Percentiles rank a stretch among this genome's conserved stretches.
These are phyloP conservation scores for Xiphophorus maculatus DNA, from an alignment of 2,113 vertebrate species.

Conservation along the genomic window DNA sequence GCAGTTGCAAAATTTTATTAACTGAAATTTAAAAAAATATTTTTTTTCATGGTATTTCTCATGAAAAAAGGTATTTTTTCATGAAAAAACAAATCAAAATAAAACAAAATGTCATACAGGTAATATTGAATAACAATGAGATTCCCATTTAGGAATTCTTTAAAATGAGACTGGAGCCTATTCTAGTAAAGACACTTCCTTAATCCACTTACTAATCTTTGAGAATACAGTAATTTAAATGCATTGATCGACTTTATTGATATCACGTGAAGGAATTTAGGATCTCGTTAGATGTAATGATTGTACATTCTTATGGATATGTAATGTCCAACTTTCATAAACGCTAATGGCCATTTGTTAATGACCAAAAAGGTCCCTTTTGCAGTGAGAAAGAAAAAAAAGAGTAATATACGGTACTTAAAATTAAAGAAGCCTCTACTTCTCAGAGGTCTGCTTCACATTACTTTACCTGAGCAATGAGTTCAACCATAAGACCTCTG, in stretches of 20 bases:
- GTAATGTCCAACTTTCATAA: constrained; percentile 48
- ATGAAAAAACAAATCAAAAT: not conserved
- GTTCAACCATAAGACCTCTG: constrained; percentile 28
- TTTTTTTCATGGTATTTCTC: not conserved
- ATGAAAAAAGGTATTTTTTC: not conserved
- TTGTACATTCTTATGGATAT: constrained; percentile 53
- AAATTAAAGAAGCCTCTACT: constrained; percentile 40
- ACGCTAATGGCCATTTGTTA: constrained; percentile 47
- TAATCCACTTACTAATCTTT: not conserved
- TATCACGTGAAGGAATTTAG: constrained; percentile 20
- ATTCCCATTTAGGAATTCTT: not conserved
- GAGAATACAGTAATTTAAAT: not conserved
- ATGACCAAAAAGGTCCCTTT: constrained; percentile 61
- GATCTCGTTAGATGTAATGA: constrained; percentile 47
- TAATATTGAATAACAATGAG: not conserved
- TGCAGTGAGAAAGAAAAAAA: constrained; percentile 41
- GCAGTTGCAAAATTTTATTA: constrained; percentile 5
- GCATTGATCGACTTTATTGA: not conserved
- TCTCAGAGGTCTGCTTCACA: constrained; percentile 57
- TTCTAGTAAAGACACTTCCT: not conserved
- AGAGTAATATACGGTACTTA: constrained; percentile 2
- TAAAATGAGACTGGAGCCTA: not conserved
- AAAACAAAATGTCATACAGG: constrained; percentile 10
- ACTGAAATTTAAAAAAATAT: not conserved
- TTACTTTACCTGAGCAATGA: constrained; percentile 69